Percentiles rank a stretch among this genome's conserved stretches.
phyloP scores from a whole-genome alignment of 2,888 invertebrate species.

The Autographa pulchrina region DNA sequence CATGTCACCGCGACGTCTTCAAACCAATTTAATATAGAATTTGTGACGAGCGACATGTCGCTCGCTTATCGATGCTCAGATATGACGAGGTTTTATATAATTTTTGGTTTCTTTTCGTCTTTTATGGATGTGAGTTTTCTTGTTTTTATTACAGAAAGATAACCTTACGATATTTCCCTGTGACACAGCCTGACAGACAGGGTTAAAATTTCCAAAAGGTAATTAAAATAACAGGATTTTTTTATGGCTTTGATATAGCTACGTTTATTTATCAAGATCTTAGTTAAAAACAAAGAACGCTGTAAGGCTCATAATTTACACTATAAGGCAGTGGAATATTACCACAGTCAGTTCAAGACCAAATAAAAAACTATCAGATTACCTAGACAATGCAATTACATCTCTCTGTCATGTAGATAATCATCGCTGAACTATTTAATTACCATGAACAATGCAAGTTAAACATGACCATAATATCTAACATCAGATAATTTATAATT shows the following conservation, averaged over 20 bases:
- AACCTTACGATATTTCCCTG: too few relatives aligned
- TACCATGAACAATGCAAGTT: neutral
- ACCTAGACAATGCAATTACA: neutral
- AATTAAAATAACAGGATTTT: too few relatives aligned
- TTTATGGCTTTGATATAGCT: too few relatives aligned
- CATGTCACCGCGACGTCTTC: slow-evolving; percentile 4
- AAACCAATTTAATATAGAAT: slow-evolving; percentile 3
- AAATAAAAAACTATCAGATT: too few relatives aligned
- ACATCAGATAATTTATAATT: too few relatives aligned
- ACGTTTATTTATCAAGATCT: too few relatives aligned
- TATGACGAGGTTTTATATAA: neutral
- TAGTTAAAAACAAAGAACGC: neutral
- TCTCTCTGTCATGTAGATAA: slow-evolving; percentile 5
- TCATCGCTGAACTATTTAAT: neutral
- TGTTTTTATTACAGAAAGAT: too few relatives aligned
- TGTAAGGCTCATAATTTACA: neutral
- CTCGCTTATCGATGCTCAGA: neutral
- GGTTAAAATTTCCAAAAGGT: too few relatives aligned
- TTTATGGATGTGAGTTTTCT: too few relatives aligned
- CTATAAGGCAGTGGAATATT: neutral
- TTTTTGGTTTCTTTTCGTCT: neutral
- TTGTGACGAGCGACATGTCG: neutral
- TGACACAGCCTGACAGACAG: too few relatives aligned
- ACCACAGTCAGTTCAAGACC: neutral
- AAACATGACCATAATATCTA: too few relatives aligned